Conservation (phyloP, 2,797 vertebrate genomes). For the Sebastes cheni region DNA sequence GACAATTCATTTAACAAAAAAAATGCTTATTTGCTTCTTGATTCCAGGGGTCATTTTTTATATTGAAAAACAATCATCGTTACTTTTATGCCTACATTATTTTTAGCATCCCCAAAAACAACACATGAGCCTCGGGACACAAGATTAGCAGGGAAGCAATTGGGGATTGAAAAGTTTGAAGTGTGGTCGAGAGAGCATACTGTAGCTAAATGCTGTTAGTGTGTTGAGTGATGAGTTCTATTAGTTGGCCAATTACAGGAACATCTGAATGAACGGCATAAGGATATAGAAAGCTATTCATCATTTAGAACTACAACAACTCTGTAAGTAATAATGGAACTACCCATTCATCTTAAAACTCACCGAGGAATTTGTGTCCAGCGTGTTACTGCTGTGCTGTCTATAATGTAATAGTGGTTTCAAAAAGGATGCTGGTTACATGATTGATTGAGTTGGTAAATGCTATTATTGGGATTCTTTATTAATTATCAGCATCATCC, state of each 20-base stretch:
- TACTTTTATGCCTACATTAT: background rate
- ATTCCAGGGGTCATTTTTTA: background rate
- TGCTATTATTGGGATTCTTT: slow-evolving; percentile 6
- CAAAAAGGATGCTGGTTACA: slow-evolving; percentile 6
- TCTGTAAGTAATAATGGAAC: slow-evolving; percentile 51
- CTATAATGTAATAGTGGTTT: slow-evolving; percentile 2
- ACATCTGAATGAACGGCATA: slow-evolving; percentile 56
- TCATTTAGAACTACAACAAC: slow-evolving; percentile 54
- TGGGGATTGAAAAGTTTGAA: background rate
- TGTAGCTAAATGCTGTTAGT: slow-evolving; percentile 7
- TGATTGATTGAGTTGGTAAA: slow-evolving; percentile 27
- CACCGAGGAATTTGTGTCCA: background rate
- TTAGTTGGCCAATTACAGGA: slow-evolving; percentile 60
- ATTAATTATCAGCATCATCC: slow-evolving; percentile 28
- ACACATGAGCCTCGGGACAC: background rate
- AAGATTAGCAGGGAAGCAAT: background rate
- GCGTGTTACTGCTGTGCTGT: background rate
- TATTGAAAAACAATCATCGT: background rate
- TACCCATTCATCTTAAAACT: slow-evolving; percentile 58
- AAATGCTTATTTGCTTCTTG: background rate
- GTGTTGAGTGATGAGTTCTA: slow-evolving; percentile 66
- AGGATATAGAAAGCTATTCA: slow-evolving; percentile 47
- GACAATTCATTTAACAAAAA: background rate
- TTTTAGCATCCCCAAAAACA: background rate
- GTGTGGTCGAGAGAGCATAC: background rate